phyloP scores from a whole-genome alignment of 1,140 invertebrate species.

The Diorhabda carinulata region DNA sequence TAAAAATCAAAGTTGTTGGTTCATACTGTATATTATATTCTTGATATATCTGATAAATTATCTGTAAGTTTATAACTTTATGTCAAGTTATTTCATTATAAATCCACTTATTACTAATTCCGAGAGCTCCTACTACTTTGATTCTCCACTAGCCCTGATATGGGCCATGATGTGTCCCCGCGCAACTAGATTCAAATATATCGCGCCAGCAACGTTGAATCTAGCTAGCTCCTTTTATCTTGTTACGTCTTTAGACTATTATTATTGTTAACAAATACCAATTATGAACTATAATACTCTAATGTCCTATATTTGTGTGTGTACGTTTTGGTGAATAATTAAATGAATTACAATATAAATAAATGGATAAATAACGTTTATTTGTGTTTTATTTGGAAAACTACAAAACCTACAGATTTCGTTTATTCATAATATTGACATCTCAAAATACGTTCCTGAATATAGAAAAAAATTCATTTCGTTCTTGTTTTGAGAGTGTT shows the following conservation, averaged over 20 bases:
- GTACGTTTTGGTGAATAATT: conserved; percentile 45
- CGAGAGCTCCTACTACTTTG: background rate
- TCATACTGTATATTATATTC: no score
- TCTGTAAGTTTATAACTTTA: no score
- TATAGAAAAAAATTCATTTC: no score
- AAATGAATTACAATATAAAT: conserved; percentile 38
- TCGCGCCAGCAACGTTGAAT: conserved; percentile 40
- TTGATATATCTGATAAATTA: no score
- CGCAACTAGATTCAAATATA: conserved; percentile 30
- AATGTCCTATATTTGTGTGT: conserved; percentile 49
- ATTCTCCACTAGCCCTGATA: conserved; percentile 7
- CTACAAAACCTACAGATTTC: no score
- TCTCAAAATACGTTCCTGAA: no score
- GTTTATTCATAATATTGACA: no score
- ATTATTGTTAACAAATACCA: conserved; percentile 40
- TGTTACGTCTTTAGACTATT: conserved; percentile 44
- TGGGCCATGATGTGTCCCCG: conserved; percentile 30
- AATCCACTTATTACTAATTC: background rate
- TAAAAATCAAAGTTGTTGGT: no score
- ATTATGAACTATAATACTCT: conserved; percentile 31
- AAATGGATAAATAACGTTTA: conserved; percentile 26
- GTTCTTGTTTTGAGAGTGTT: no score
- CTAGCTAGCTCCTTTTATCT: conserved; percentile 37
- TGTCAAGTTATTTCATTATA: no score
- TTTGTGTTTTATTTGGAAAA: background rate